Conservation (phyloP, 2,888 invertebrate species). For the Sarcophaga rosellei region DNA sequence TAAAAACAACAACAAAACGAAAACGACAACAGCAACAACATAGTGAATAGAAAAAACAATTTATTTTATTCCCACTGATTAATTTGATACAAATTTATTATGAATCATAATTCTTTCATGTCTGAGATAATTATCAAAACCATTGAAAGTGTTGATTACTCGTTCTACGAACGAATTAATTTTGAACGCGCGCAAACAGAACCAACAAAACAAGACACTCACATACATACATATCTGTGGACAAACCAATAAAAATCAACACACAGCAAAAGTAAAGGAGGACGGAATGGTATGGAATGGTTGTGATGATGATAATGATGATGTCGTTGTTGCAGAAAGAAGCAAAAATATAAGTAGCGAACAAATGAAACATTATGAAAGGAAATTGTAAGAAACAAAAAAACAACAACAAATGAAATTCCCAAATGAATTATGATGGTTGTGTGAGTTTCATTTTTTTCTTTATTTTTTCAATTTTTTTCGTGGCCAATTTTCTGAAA, state of each 20-base stretch:
- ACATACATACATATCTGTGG: slow-evolving; percentile 7
- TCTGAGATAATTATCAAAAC: slow-evolving; percentile 41
- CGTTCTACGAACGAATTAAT: slow-evolving; percentile 57
- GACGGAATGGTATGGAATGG: too few species aligned
- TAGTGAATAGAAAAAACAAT: too few species aligned
- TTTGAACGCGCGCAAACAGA: slow-evolving; percentile 6
- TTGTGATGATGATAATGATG: not conserved
- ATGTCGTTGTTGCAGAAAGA: slow-evolving; percentile 16
- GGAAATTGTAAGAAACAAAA: slow-evolving; percentile 21
- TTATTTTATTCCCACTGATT: too few species aligned
- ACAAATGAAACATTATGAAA: not conserved
- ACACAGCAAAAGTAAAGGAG: too few species aligned
- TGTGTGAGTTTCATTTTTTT: slow-evolving; percentile 33
- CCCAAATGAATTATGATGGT: slow-evolving; percentile 58
- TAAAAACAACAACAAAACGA: too few species aligned
- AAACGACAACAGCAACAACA: too few species aligned
- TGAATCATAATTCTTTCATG: slow-evolving; percentile 24
- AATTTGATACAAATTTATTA: not conserved
- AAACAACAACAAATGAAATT: slow-evolving; percentile 41
- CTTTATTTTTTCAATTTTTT: slow-evolving; percentile 35
- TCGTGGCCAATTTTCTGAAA: slow-evolving; percentile 52
- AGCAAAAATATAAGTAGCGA: not conserved
- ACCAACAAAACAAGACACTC: slow-evolving; percentile 3
- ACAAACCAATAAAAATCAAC: slow-evolving; percentile 51
- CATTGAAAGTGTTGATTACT: slow-evolving; percentile 57